Percentiles rank a stretch among this genome's conserved stretches.
These are phyloP conservation scores for Aulostomus chinensis DNA, from an alignment of 2,797 vertebrate genomes.

Conservation along the genomic window DNA sequence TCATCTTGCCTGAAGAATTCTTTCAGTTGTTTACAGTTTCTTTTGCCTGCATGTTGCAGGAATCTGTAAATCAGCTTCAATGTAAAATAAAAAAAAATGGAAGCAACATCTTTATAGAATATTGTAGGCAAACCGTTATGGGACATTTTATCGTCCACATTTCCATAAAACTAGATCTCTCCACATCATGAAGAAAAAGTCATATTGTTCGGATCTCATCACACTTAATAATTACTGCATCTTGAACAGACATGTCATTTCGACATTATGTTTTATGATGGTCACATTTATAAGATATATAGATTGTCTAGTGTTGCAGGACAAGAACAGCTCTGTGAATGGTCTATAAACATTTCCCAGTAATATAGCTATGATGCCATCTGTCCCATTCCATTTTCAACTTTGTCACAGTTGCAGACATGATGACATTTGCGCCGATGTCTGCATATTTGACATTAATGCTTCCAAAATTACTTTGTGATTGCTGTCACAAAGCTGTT, in stretches of 20 bases:
- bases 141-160: too few species aligned
- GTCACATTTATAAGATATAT: conserved; percentile 37
- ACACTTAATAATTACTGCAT: conserved; percentile 19
- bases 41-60: neutral
- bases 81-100: too few species aligned
- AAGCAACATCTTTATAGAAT: conserved; percentile 12
- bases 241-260: conserved; percentile 10
- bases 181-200: neutral
- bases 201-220: conserved; percentile 26
- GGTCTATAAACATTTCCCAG: conserved; percentile 39
- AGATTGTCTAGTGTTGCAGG: conserved; percentile 6
- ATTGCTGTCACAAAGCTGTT: conserved; percentile 9
- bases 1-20: conserved; percentile 14
- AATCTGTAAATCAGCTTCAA: neutral
- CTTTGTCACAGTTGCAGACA: conserved; percentile 14
- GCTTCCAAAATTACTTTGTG: conserved; percentile 12
- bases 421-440: neutral
- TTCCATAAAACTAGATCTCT: conserved; percentile 22
- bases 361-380: conserved; percentile 38
- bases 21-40: too few species aligned
- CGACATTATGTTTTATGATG: neutral
- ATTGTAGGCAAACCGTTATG: conserved; percentile 13
- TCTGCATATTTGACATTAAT: conserved; percentile 16
- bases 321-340: conserved; percentile 26
- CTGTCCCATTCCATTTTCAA: conserved; percentile 37